These are phyloP conservation scores for Drosophila jambulina DNA, from an alignment of 1,140 invertebrate species.

Conservation along the genomic window DNA sequence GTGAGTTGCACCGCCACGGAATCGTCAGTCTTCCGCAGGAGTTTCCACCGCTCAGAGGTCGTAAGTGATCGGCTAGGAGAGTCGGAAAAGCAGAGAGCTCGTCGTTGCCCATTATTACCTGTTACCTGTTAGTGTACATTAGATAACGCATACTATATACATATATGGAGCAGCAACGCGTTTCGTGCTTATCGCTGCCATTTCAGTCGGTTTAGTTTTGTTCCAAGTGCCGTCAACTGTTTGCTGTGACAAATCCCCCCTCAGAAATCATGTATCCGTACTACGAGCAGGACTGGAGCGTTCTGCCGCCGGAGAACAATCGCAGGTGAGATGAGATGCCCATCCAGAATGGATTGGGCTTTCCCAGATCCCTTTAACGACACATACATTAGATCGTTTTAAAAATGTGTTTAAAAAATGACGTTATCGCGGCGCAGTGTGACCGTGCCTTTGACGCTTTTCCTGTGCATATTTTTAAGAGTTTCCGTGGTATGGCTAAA, in stretches of 20 bases:
- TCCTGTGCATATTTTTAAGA: conserved; percentile 4
- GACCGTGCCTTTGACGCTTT: not conserved
- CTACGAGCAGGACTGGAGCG: conserved; percentile 92
- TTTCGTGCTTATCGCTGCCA: conserved; percentile 63
- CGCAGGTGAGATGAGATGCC: conserved; percentile 88
- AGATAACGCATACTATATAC: conserved; percentile 60
- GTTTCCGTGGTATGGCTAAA: conserved; percentile 1
- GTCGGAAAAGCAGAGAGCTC: conserved; percentile 37
- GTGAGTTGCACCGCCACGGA: conserved; percentile 37
- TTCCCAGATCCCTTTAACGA: not conserved
- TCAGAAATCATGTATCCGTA: conserved; percentile 87
- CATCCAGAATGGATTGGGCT: not conserved
- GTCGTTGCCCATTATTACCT: conserved; percentile 5
- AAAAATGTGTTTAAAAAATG: conserved; percentile 28
- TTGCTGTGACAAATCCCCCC: conserved; percentile 40
- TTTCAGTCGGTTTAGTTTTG: conserved; percentile 51
- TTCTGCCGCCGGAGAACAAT: conserved; percentile 92
- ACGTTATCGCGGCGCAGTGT: conserved; percentile 39
- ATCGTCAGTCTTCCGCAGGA: conserved; percentile 61
- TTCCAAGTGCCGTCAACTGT: conserved; percentile 25
- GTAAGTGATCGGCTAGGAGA: conserved; percentile 15
- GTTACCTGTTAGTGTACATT: conserved; percentile 75
- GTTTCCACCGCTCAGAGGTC: conserved; percentile 53
- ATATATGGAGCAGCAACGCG: conserved; percentile 53
- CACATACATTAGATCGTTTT: not conserved